Conservation (phyloP, 2,888 invertebrate genomes). For the Anoplius nigerrimus region DNA sequence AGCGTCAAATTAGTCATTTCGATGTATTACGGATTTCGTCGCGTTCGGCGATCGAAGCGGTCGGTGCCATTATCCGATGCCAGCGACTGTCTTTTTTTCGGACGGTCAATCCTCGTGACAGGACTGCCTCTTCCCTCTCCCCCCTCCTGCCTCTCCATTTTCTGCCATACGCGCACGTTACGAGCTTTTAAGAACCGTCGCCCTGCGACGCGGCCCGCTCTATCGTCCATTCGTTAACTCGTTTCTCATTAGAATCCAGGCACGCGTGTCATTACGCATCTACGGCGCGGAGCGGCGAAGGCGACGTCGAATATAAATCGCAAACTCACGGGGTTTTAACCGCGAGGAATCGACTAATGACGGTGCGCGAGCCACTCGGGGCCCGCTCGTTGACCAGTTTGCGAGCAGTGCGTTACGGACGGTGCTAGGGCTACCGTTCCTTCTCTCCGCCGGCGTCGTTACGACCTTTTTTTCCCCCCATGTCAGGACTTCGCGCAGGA, state of each 20-base stretch:
- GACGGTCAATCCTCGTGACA: conserved; percentile 27
- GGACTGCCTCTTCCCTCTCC: too few species aligned
- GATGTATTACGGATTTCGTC: too few species aligned
- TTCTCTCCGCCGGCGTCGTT: neutral
- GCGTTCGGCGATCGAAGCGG: too few species aligned
- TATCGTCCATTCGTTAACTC: conserved; percentile 25
- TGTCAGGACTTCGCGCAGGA: neutral
- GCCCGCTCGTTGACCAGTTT: too few species aligned
- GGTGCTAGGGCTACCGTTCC: neutral
- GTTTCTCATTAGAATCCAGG: conserved; percentile 27
- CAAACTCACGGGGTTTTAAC: conserved; percentile 27
- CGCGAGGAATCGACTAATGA: conserved; percentile 29
- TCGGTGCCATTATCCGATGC: too few species aligned
- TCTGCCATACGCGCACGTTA: too few species aligned
- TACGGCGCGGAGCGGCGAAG: neutral
- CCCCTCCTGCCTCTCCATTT: too few species aligned
- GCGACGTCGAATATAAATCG: conserved; percentile 24
- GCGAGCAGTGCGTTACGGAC: too few species aligned
- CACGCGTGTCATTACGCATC: conserved; percentile 29
- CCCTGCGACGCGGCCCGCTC: conserved; percentile 10
- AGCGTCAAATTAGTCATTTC: too few species aligned
- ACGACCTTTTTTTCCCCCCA: neutral
- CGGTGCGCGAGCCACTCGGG: neutral
- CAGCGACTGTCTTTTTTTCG: conserved; percentile 7
- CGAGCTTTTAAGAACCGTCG: neutral